These are phyloP conservation scores for Pseudomyrmex sp. DNA, from an alignment of 1,140 invertebrate genomes.

Conservation along the genomic window DNA sequence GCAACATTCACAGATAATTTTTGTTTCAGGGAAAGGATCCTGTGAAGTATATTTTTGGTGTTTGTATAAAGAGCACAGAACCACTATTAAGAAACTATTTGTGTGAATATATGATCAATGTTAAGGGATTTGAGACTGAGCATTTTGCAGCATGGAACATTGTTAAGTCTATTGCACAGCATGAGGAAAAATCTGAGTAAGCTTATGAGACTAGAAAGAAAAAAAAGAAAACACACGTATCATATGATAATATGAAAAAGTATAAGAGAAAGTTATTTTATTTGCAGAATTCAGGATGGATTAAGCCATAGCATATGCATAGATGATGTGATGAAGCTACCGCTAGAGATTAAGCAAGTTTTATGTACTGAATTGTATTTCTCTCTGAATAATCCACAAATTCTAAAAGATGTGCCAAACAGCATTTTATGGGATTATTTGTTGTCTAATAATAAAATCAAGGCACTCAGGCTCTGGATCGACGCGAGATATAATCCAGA, in stretches of 20 bases:
- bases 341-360: slow-evolving; percentile 72
- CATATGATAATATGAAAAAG: not conserved
- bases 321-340: slow-evolving; percentile 75
- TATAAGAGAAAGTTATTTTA: slow-evolving; percentile 34
- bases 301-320: slow-evolving; percentile 75
- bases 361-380: slow-evolving; percentile 81
- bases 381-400: slow-evolving; percentile 66
- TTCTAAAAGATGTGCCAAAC: slow-evolving; percentile 71
- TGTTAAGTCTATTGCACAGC: slow-evolving; percentile 85
- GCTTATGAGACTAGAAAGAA: slow-evolving; percentile 35
- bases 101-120: slow-evolving; percentile 86
- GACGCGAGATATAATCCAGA: slow-evolving; percentile 68
- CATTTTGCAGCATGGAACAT: slow-evolving; percentile 87
- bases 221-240: not conserved
- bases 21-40: slow-evolving; percentile 84
- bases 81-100: slow-evolving; percentile 87
- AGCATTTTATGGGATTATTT: slow-evolving; percentile 79
- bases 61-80: slow-evolving; percentile 85
- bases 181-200: slow-evolving; percentile 78
- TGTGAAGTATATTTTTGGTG: slow-evolving; percentile 85
- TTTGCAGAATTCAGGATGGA: slow-evolving; percentile 68
- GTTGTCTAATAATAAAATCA: slow-evolving; percentile 75
- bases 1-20: slow-evolving; percentile 5
- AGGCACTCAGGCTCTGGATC: slow-evolving; percentile 77
- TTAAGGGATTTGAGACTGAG: slow-evolving; percentile 81